Conservation (phyloP, 2,888 invertebrate species). For the Magallana nippona region DNA sequence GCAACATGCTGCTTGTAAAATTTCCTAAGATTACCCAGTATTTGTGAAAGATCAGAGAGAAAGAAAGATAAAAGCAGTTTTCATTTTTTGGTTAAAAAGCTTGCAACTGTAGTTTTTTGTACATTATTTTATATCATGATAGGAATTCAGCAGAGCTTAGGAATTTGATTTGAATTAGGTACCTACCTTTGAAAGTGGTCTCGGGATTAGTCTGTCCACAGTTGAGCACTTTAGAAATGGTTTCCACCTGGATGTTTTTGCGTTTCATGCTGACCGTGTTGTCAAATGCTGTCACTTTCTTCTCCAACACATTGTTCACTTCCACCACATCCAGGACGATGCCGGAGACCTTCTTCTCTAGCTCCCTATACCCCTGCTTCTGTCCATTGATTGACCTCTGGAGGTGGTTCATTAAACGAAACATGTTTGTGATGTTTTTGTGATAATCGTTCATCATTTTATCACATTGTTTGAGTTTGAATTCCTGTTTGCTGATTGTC, state of each 20-base stretch:
- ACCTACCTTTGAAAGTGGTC: conserved; percentile 70
- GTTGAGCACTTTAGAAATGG: conserved; percentile 63
- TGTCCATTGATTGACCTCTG: conserved; percentile 67
- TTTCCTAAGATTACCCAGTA: too few species aligned
- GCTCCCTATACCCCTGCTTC: conserved; percentile 62
- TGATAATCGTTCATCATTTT: conserved; percentile 62
- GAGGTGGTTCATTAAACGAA: conserved; percentile 68
- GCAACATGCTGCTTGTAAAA: too few species aligned
- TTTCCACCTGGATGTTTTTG: conserved; percentile 70
- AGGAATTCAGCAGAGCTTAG: neutral
- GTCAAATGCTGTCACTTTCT: conserved; percentile 60
- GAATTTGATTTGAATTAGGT: neutral
- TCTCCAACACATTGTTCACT: conserved; percentile 71
- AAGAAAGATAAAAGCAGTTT: too few species aligned
- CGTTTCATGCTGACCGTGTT: conserved; percentile 51
- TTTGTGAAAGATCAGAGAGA: conserved; percentile 11
- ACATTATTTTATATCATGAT: neutral
- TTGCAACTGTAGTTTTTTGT: too few species aligned
- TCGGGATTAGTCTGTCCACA: conserved; percentile 69
- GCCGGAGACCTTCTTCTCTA: conserved; percentile 75
- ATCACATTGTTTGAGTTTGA: conserved; percentile 62
- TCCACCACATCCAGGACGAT: conserved; percentile 77
- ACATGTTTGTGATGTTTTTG: conserved; percentile 68
- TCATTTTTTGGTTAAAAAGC: too few species aligned
- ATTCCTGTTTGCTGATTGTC: conserved; percentile 68